Conservation (phyloP, 1,140 invertebrate species). For the Lutraria rhynchaena region DNA sequence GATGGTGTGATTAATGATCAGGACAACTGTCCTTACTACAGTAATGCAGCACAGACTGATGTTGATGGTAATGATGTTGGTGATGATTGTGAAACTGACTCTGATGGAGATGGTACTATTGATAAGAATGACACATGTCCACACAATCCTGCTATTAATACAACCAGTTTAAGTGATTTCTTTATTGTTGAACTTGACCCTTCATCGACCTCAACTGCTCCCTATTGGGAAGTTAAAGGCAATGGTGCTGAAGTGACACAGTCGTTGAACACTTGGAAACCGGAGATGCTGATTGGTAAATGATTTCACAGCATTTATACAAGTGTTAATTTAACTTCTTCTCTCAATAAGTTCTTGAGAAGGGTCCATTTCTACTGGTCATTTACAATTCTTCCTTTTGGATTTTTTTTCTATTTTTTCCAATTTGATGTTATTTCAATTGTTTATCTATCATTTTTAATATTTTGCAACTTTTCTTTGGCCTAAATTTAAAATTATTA, state of each 20-base stretch:
- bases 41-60: conserved; percentile 79
- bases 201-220: background rate
- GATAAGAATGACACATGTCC: conserved; percentile 60
- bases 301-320: too few relatives aligned
- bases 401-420: too few relatives aligned
- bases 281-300: conserved; percentile 63
- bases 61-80: conserved; percentile 60
- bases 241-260: conserved; percentile 60
- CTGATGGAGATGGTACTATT: conserved; percentile 45
- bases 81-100: conserved; percentile 64
- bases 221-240: conserved; percentile 56
- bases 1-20: conserved; percentile 86
- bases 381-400: too few relatives aligned
- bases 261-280: conserved; percentile 37
- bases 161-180: conserved; percentile 51
- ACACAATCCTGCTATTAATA: conserved; percentile 53
- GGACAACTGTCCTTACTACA: conserved; percentile 87
- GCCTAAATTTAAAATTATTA: too few relatives aligned
- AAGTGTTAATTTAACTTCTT: too few relatives aligned
- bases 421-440: too few relatives aligned
- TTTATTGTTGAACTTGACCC: conserved; percentile 59
- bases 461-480: too few relatives aligned
- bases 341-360: too few relatives aligned
- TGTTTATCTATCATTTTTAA: too few relatives aligned
- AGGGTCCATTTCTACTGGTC: too few relatives aligned